Base-by-base conservation (phyloP, 2,888 invertebrate species). In the Tachystola acroxantha region DNA sequence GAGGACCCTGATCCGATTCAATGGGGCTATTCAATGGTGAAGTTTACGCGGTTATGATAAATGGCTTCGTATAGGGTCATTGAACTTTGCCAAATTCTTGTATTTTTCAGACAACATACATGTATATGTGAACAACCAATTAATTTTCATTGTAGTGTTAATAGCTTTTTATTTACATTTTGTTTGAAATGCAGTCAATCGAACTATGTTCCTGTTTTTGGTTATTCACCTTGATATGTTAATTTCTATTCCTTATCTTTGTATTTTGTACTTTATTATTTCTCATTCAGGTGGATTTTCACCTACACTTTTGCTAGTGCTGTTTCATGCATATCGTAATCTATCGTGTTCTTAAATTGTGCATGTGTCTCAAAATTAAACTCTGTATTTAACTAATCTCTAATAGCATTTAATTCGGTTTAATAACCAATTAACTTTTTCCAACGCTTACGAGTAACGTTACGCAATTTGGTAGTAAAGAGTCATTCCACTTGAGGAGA, bases 391-490 rank as follows among this genome's bases (percentile, higher is more conserved):
- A n/a, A n/a, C n/a, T n/a, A n/a, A n/a, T n/a, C n/a, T n/a, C n/a
- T n/a, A n/a, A n/a, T n/a, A n/a, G n/a, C n/a, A n/a, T n/a, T 24
- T 2, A n/a, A 24, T n/a, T 24, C 24, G n/a, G 24, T 25, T 14
- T 31, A 60, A 53, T 52, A 48, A 46, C 46, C 54, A 60, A 58
- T 58, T 57, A 58, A 43, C 48, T 45, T 43, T 41, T 46, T 46
- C 46, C 51, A 57, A 55, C 50, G 40, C 33, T 40, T 36, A 55
- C 50, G 40, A 31, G 37, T 36, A 28, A 26, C 22, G 35, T 40
- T 45, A 36, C 36, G 67, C 65, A 64, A 64, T 61, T 24, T 49
- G 34, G 63, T 59, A 63, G 59, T 65, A 60, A 55, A 56, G 47
- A 55, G 59, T 59, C 62, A 51, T 54, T 60, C 60, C 58, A 56